Conservation (phyloP, 2,113 vertebrate genomes). For the Pseudopipra pipra region DNA sequence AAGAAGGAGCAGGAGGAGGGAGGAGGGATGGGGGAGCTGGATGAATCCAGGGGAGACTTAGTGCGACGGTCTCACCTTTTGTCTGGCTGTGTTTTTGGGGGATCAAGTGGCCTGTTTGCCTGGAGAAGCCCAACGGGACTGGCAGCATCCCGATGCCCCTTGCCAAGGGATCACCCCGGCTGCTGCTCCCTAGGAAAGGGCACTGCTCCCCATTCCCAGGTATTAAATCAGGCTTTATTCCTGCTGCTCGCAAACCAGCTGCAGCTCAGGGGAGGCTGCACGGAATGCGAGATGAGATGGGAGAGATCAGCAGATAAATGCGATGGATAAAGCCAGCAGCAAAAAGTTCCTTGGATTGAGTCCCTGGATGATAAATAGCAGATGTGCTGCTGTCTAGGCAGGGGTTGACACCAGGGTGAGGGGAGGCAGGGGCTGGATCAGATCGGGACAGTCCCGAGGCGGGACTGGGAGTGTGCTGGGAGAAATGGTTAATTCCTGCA, state of each 20-base stretch:
- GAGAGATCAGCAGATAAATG: conserved; percentile 61
- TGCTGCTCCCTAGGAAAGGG: background rate
- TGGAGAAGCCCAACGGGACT: background rate
- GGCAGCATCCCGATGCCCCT: background rate
- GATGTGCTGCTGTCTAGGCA: background rate
- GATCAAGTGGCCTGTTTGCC: conserved; percentile 47
- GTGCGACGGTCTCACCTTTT: conserved; percentile 18
- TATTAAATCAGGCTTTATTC: conserved; percentile 40
- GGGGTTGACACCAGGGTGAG: background rate
- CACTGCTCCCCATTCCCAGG: background rate
- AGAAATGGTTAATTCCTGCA: background rate
- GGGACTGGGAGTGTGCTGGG: background rate
- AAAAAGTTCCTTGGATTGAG: conserved; percentile 48
- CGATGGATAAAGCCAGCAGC: conserved; percentile 52
- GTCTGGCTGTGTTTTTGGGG: conserved; percentile 33
- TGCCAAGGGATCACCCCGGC: background rate
- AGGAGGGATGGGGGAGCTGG: background rate
- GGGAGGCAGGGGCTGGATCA: background rate
- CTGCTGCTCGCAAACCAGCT: conserved; percentile 27
- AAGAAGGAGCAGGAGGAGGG: background rate
- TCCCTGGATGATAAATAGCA: conserved; percentile 36
- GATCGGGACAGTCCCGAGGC: no score
- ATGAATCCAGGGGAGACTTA: conserved; percentile 35
- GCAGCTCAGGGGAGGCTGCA: conserved; percentile 14
- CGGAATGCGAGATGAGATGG: conserved; percentile 59